Base-by-base conservation (phyloP, 2,797 vertebrate genomes). In the Myotis myotis region DNA sequence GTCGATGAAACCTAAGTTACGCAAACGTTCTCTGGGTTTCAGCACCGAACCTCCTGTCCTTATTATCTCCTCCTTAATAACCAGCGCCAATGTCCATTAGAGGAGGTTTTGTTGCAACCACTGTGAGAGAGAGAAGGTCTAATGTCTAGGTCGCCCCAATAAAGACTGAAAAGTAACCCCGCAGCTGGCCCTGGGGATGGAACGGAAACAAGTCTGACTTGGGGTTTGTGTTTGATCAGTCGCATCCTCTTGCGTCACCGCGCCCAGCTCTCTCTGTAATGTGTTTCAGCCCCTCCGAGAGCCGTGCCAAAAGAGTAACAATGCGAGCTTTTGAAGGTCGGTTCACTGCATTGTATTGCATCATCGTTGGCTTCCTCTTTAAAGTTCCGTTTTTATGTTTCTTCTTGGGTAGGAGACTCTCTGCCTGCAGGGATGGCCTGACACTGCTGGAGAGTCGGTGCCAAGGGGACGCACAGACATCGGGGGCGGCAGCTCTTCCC, bases 281-380 rank as follows among this genome's bases (percentile, higher is more conserved):
- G 86, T 60, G 49, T 89, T 87, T 96, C 80, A 83, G 93, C 80
- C 68, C 86, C 49, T 80, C 55, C 60, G 79, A 92, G 80, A 88
- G n/a, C 79, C 44, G 30, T 62, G 96, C 94, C 96, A 95, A 71
- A 81, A 90, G 79, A 79, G 53, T 89, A 90, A 96, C 28, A 78
- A 82, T 78, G 41, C 41, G 53, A 84, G 79, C 66, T 66, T 96
- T 97, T 84, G 96, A 94, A 95, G 72, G 20, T 79, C 91, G 80
- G 44, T 70, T 93, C 82, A 44, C 78, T 64, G 83, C 23, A 79
- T 82, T 85, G 70, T 30, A 70, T 78, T 96, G 72, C 94, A 75
- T 95, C 87, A 95, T 92, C 75, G 85, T 91, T 95, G 96, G 94
- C 95, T 93, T 72, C 83, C 38, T 93, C 92, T 97, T 95, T 94